Evolutionary conservation across 2,113 vertebrate species (phyloP).

Genomic region (Vulpes ferrilata): DNA sequence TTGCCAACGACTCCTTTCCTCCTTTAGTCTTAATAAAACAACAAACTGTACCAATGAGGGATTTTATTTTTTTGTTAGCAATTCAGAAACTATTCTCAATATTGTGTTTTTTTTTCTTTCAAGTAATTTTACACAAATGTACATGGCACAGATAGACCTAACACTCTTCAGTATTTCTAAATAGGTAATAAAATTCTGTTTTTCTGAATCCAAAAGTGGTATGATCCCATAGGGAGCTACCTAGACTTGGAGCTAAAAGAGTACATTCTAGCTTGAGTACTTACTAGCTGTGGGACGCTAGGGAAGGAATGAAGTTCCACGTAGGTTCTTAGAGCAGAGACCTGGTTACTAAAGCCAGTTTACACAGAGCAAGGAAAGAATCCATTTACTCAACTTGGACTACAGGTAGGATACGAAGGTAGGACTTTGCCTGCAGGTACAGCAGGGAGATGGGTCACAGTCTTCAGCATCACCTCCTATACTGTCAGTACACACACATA

Average conservation of each 20-base stretch:
- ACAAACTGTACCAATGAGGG: not conserved
- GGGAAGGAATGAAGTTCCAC: not conserved
- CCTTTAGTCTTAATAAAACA: slow-evolving; percentile 18
- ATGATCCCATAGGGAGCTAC: not conserved
- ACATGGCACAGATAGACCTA: not conserved
- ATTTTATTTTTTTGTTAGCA: not conserved
- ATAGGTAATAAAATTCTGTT: not conserved
- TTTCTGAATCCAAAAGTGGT: not conserved
- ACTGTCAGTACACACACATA: not conserved
- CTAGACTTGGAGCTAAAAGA: not conserved
- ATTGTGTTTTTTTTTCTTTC: not conserved
- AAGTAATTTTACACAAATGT: not conserved
- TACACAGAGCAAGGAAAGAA: not conserved
- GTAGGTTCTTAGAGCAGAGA: not conserved
- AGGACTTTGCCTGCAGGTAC: not conserved
- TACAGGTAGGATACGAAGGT: not conserved
- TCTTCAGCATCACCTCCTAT: not conserved
- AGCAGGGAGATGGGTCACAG: not conserved
- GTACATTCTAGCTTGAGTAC: not conserved
- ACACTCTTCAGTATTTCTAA: not conserved
- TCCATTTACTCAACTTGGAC: not conserved
- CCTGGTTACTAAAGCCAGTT: not conserved
- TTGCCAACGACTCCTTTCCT: not conserved
- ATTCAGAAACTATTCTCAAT: not conserved
- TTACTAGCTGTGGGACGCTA: not conserved